Base-by-base conservation (phyloP, 2,797 vertebrate species). In the Gobionotothen gibberifrons region DNA sequence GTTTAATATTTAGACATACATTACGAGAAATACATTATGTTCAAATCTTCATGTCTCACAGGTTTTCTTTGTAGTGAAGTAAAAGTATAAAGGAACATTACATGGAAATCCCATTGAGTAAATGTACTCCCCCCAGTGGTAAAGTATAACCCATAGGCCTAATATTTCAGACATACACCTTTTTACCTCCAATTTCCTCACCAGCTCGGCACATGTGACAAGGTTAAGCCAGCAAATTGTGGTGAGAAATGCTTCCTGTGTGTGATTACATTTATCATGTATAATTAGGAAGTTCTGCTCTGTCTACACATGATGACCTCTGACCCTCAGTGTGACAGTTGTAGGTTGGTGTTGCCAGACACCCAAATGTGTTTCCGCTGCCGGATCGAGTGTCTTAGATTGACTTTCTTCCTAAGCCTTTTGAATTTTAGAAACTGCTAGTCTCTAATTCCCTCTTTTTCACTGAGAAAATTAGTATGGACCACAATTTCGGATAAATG, bases 201-300 rank as follows among this genome's bases (percentile, higher is more conserved):
- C 58, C 63, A 51, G 48, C 58, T 71, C 40, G 74, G 69, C 67
- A 74, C 74, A 44, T 85, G 72, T 93, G 92, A 90, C 86, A 90
- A 87, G 91, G 91, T 92, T 91, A 93, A 92, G 89, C 92, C 85
- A 26, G 67, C 79, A 90, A 93, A 92, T 89, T 80, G 73, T 87
- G 66, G 64, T 58, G 79, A 70, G 88, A 89, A 90, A 85, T 65
- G 82, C 84, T 93, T 93, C 90, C 89, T 91, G 85, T 81, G 87
- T 76, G 83, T 87, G 89, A 93, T 93, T 92, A 87, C 84, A 90
- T 93, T 91, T 90, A 91, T 93, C 91, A 88, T 85, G 84, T 89
- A 91, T 91, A 93, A 93, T 94, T 93, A 92, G 86, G 85, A 92
- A 91, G 87, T 87, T 87, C 90, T 91, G 89, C 72, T 89, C 87